A percentile compares a stretch with the other conserved stretches of the same genome.
Evolutionary conservation across 2,888 invertebrate species (phyloP).

Genomic region (Drosophila diplacantha): DNA sequence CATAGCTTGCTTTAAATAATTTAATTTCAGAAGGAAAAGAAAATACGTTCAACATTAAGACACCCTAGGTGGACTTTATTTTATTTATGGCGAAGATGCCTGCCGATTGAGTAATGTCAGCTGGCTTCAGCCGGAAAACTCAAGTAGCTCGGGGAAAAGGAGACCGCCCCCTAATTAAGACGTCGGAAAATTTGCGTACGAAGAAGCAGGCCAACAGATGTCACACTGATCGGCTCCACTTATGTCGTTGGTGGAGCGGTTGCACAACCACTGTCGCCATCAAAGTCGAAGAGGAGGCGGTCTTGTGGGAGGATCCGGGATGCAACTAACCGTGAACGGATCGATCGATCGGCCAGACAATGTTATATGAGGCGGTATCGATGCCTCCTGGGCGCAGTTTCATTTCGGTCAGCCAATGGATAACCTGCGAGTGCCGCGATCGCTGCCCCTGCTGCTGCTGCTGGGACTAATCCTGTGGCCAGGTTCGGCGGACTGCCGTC

Average conservation of each 20-base stretch:
- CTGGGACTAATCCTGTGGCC: constrained; percentile 2
- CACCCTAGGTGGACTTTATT: neutral
- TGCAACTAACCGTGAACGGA: constrained; percentile 43
- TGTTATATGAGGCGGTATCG: constrained; percentile 45
- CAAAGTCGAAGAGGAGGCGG: constrained; percentile 1
- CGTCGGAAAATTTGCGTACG: constrained; percentile 42
- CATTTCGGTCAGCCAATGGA: constrained; percentile 41
- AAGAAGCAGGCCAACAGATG: constrained; percentile 36
- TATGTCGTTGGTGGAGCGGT: neutral
- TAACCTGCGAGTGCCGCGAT: constrained; percentile 29
- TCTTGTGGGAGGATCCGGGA: constrained; percentile 24
- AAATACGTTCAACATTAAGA: too few species aligned
- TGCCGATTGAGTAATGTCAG: constrained; percentile 1
- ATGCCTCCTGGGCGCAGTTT: constrained; percentile 40
- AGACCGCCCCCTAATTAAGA: constrained; percentile 15
- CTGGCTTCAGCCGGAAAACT: constrained; percentile 2
- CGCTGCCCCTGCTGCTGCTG: constrained; percentile 17
- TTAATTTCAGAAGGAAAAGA: too few species aligned
- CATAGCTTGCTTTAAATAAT: too few species aligned
- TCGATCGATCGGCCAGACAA: constrained; percentile 2
- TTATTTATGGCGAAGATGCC: neutral
- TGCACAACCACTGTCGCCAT: constrained; percentile 7
- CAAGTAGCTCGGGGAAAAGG: neutral
- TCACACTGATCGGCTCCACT: constrained; percentile 30
- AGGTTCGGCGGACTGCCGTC: constrained; percentile 26